Evolutionary conservation across 2,888 invertebrate species (phyloP).

Genomic region (Arenicola marina): DNA sequence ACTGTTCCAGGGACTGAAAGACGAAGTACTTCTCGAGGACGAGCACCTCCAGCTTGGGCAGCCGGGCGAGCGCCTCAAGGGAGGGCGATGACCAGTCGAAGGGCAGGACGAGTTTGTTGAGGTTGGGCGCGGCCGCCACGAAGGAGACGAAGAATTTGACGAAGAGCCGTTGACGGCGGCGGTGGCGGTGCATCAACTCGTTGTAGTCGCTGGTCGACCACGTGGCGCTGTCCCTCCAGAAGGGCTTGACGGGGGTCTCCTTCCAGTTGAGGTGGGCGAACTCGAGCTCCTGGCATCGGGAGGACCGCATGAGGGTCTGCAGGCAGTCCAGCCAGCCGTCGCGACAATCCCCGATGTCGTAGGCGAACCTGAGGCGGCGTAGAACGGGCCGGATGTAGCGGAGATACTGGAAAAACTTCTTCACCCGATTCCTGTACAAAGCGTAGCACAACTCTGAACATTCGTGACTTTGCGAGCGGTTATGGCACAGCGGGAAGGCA

Average conservation of each 20-base stretch:
- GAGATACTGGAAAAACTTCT: constrained; percentile 45
- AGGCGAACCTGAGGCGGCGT: constrained; percentile 52
- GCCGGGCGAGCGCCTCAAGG: constrained; percentile 44
- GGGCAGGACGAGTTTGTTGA: constrained; percentile 51
- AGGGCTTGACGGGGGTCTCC: constrained; percentile 53
- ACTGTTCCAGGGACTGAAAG: constrained; percentile 48
- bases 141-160: constrained; percentile 52
- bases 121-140: constrained; percentile 44
- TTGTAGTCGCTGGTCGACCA: constrained; percentile 39
- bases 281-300: constrained; percentile 42
- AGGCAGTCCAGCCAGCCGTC: constrained; percentile 50
- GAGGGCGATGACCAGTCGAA: constrained; percentile 58
- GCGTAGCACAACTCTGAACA: constrained; percentile 43
- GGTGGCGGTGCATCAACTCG: constrained; percentile 47
- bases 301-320: constrained; percentile 39
- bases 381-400: constrained; percentile 43
- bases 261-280: constrained; percentile 56
- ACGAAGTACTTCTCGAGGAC: constrained; percentile 55
- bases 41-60: constrained; percentile 43
- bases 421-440: constrained; percentile 46
- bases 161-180: constrained; percentile 50
- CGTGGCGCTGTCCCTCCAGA: constrained; percentile 44
- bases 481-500: constrained; percentile 48
- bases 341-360: constrained; percentile 53
- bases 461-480: constrained; percentile 37